Percentiles rank a stretch among this genome's conserved stretches.
These are phyloP conservation scores for Lymantria dispar DNA, from an alignment of 2,888 invertebrate species.

Conservation along the genomic window DNA sequence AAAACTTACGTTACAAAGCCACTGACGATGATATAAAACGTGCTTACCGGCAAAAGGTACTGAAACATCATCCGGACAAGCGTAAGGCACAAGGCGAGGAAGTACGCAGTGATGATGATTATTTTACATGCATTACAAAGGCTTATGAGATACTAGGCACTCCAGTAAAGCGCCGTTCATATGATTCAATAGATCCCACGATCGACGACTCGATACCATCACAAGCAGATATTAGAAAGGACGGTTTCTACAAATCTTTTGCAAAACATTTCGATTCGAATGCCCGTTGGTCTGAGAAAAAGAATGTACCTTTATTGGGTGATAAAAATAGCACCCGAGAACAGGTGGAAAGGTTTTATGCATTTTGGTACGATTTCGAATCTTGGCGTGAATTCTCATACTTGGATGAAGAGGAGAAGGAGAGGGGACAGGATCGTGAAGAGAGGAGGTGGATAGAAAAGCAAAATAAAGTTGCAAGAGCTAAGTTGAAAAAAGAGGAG, in stretches of 20 bases:
- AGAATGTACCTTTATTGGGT: constrained; percentile 92
- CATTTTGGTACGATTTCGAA: constrained; percentile 99
- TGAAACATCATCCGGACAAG: constrained; percentile 99
- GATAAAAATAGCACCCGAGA: constrained; percentile 89
- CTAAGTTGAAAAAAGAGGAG: constrained; percentile 98
- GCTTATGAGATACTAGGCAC: constrained; percentile 96
- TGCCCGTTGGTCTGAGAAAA: constrained; percentile 95
- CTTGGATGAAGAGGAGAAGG: constrained; percentile 99
- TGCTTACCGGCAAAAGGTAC: constrained; percentile 89
- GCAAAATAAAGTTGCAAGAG: constrained; percentile 96
- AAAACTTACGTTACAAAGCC: constrained; percentile 90
- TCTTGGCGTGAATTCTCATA: constrained; percentile 99
- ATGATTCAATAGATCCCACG: constrained; percentile 97
- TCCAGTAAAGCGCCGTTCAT: constrained; percentile 91
- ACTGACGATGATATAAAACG: constrained; percentile 96
- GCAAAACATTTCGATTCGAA: constrained; percentile 88
- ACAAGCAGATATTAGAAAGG: constrained; percentile 87
- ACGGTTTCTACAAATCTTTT: constrained; percentile 87
- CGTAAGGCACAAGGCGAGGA: constrained; percentile 95
- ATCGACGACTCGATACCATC: constrained; percentile 95
- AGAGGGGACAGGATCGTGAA: constrained; percentile 97
- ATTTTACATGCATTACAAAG: constrained; percentile 99
- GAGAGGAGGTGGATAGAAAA: constrained; percentile 99
- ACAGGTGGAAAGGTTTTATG: constrained; percentile 96
- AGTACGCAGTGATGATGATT: constrained; percentile 95